Conservation (phyloP, 2,888 invertebrate genomes). For the Macropis europaea region DNA sequence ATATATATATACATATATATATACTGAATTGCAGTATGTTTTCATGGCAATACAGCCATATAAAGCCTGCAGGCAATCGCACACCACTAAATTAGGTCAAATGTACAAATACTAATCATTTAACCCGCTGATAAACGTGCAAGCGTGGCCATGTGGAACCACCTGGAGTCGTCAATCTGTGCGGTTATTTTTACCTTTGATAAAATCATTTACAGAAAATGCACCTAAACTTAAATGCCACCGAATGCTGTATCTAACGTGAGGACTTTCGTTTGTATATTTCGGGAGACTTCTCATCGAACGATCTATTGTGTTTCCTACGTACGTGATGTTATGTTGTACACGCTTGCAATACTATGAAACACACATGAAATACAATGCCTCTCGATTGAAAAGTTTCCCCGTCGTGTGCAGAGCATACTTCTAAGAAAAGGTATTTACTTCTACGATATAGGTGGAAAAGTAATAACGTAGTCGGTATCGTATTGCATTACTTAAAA, state of each 20-base stretch:
- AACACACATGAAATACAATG: slow-evolving; percentile 3
- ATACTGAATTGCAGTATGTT: slow-evolving; percentile 55
- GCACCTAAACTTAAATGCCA: slow-evolving; percentile 61
- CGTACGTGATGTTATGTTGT: slow-evolving; percentile 2
- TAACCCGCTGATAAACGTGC: slow-evolving; percentile 65
- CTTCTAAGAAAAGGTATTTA: slow-evolving; percentile 55
- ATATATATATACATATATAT: slow-evolving; percentile 32
- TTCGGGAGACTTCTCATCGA: slow-evolving; percentile 59
- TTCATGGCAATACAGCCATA: slow-evolving; percentile 58
- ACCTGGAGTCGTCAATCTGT: slow-evolving; percentile 54
- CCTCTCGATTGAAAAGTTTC: slow-evolving; percentile 58
- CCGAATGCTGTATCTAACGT: slow-evolving; percentile 57
- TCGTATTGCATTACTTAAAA: slow-evolving; percentile 26
- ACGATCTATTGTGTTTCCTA: slow-evolving; percentile 1
- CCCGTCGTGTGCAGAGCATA: slow-evolving; percentile 56
- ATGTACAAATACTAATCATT: slow-evolving; percentile 63
- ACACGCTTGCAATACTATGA: slow-evolving; percentile 8
- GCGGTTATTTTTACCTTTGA: slow-evolving; percentile 49
- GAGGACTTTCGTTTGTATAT: slow-evolving; percentile 40
- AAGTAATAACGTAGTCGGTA: slow-evolving; percentile 29
- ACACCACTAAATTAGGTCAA: slow-evolving; percentile 72
- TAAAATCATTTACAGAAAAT: slow-evolving; percentile 53
- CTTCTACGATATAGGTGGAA: slow-evolving; percentile 34
- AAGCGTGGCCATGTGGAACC: slow-evolving; percentile 54
- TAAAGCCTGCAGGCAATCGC: slow-evolving; percentile 71